Conservation (phyloP, 1,140 invertebrate species). For the Spodoptera litura region DNA sequence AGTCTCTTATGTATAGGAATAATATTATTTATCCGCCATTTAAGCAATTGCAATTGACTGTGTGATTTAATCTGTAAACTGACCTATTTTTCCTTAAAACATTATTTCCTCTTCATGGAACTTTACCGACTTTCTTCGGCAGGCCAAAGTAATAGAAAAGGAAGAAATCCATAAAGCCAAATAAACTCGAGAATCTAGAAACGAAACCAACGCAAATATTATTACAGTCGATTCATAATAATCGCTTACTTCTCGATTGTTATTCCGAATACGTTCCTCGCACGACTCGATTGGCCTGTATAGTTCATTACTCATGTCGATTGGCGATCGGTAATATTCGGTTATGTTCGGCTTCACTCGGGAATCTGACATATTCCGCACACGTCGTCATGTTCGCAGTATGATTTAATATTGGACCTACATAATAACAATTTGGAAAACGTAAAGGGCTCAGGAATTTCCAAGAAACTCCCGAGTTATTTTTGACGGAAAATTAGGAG, state of each 20-base stretch:
- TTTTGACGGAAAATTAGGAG: too few species aligned
- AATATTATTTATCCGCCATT: too few species aligned
- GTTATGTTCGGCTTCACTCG: not conserved
- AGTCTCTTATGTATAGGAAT: too few species aligned
- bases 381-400: slow-evolving; percentile 6
- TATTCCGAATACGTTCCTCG: slow-evolving; percentile 31
- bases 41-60: not conserved
- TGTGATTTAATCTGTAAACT: not conserved
- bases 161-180: slow-evolving; percentile 3
- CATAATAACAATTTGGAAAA: slow-evolving; percentile 22
- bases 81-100: too few species aligned
- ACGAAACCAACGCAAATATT: slow-evolving; percentile 11
- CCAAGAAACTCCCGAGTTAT: not conserved
- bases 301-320: slow-evolving; percentile 45
- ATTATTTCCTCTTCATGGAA: too few species aligned
- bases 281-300: slow-evolving; percentile 42
- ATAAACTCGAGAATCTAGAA: slow-evolving; percentile 2
- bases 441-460: slow-evolving; percentile 1
- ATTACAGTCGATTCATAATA: slow-evolving; percentile 35
- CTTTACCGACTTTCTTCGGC: too few species aligned
- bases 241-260: slow-evolving; percentile 37
- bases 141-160: not conserved
- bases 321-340: slow-evolving; percentile 5
- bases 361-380: slow-evolving; percentile 18
- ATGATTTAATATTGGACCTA: slow-evolving; percentile 29